phyloP scores from a whole-genome alignment of 23 tunicate genomes.

The Diplosoma virens region DNA sequence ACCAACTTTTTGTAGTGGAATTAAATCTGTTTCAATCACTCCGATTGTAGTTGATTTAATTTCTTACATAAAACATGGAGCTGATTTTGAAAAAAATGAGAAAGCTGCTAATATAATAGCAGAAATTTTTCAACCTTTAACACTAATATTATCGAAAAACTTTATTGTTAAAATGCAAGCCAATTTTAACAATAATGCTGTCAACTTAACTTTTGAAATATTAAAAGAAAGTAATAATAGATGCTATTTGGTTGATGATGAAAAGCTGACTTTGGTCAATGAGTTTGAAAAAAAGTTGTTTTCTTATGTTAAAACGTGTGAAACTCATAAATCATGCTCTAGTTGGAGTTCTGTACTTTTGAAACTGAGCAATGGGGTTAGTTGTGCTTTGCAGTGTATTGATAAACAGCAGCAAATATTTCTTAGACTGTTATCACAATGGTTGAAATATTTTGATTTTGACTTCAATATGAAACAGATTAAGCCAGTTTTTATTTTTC shows the following conservation, averaged over 20 bases:
- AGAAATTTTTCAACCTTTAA: background rate
- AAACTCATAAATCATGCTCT: background rate
- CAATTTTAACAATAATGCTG: background rate
- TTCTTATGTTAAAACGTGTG: background rate
- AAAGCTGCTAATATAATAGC: background rate
- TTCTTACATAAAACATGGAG: background rate
- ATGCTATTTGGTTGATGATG: background rate
- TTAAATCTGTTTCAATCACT: background rate
- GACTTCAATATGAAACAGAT: background rate
- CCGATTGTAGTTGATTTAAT: background rate
- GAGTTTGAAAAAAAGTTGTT: background rate
- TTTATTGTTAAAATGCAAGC: background rate
- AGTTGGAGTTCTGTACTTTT: background rate
- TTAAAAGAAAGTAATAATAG: background rate
- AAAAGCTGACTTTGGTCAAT: background rate
- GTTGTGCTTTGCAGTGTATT: background rate
- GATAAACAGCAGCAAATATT: background rate
- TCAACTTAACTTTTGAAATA: background rate
- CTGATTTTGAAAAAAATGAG: too few relatives aligned
- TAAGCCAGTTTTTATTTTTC: background rate
- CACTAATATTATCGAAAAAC: background rate
- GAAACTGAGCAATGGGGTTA: background rate
- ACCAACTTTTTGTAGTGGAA: conserved; percentile 32
- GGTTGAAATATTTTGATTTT: background rate
- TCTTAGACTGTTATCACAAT: background rate